Percentiles rank a stretch among this genome's conserved stretches.
Evolutionary conservation across 1,140 invertebrate species (phyloP).

Genomic region (Phymastichus coffea): DNA sequence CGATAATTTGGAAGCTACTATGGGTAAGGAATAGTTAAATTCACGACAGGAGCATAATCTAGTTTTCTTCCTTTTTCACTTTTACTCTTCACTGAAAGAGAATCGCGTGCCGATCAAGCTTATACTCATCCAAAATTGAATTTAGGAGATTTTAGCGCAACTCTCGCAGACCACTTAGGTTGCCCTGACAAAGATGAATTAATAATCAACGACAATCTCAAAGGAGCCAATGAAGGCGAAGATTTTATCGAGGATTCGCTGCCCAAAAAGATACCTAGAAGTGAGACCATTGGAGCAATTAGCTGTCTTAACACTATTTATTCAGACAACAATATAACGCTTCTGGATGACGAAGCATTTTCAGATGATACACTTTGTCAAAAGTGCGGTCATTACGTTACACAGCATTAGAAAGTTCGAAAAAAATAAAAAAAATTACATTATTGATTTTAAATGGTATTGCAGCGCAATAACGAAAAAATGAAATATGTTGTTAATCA

Average conservation of each 20-base stretch:
- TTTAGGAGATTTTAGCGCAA: slow-evolving; percentile 20
- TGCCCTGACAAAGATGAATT: slow-evolving; percentile 1
- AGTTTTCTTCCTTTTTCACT: not conserved
- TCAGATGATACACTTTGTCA: slow-evolving; percentile 35
- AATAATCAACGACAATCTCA: slow-evolving; percentile 27
- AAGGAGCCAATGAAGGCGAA: not conserved
- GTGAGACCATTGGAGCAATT: slow-evolving; percentile 50
- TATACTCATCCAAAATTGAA: slow-evolving; percentile 4
- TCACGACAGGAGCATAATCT: not conserved
- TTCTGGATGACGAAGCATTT: slow-evolving; percentile 20
- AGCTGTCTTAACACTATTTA: slow-evolving; percentile 18
- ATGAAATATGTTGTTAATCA: too few species aligned
- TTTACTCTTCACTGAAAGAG: not conserved
- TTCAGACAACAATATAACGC: slow-evolving; percentile 23
- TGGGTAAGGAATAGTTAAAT: slow-evolving; percentile 38
- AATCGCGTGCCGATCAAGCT: not conserved
- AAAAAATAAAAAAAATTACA: too few species aligned
- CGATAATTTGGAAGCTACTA: slow-evolving; percentile 38
- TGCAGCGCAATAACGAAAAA: too few species aligned
- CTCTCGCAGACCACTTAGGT: slow-evolving; percentile 14
- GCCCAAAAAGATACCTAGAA: slow-evolving; percentile 40
- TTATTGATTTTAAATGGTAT: too few species aligned
- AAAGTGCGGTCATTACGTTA: slow-evolving; percentile 45
- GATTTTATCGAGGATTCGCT: not conserved
- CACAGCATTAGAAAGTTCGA: slow-evolving; percentile 33